Evolutionary conservation across 2,797 vertebrate species (phyloP).

Genomic region (Hippopotamyrus pictus): DNA sequence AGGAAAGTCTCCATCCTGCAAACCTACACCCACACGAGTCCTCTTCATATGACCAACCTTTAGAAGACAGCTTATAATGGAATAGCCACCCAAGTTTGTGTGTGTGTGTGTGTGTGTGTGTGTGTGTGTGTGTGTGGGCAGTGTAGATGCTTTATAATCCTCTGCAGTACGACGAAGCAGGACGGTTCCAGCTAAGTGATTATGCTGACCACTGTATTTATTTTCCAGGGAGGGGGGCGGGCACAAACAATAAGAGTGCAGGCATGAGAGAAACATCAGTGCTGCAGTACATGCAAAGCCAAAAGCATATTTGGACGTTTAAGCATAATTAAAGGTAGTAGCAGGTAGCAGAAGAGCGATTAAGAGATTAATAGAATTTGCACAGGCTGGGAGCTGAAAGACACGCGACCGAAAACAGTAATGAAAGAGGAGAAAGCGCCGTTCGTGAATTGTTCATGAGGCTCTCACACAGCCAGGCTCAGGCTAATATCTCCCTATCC

Average conservation of each 20-base stretch:
- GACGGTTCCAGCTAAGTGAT: background rate
- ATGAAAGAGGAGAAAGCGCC: background rate
- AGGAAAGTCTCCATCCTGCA: background rate
- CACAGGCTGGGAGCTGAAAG: background rate
- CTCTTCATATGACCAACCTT: background rate
- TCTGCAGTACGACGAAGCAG: background rate
- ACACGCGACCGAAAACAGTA: background rate
- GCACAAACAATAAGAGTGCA: background rate
- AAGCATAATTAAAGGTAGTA: background rate
- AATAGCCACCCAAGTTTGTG: background rate
- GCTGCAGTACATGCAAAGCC: background rate
- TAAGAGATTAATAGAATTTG: background rate
- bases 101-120: background rate
- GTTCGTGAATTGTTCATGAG: background rate
- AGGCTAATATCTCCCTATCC: background rate
- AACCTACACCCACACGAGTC: background rate
- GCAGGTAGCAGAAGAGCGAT: background rate
- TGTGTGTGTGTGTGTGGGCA: background rate
- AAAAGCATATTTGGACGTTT: background rate
- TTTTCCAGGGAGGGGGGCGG: background rate
- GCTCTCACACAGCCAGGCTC: background rate
- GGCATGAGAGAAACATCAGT: background rate
- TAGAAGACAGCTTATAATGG: background rate
- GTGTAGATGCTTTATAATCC: background rate
- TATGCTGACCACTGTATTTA: conserved; percentile 5